Evolutionary conservation across 2,888 invertebrate genomes (phyloP).

Genomic region (Vannuccia rotundouncinata): DNA sequence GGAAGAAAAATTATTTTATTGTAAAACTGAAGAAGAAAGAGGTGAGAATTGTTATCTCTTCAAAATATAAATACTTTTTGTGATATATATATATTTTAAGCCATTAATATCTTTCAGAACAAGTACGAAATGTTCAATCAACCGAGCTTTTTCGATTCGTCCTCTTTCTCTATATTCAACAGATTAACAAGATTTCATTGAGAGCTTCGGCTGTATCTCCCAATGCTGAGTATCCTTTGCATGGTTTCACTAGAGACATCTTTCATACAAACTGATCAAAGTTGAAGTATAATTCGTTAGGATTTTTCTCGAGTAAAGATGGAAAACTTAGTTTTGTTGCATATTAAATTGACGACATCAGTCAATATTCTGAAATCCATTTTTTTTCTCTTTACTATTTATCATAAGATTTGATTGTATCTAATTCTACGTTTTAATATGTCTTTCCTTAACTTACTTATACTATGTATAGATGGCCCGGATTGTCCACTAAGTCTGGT

Average conservation of each 20-base stretch:
- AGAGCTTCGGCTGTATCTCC: constrained; percentile 49
- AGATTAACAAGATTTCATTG: constrained; percentile 54
- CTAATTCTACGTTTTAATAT: too few relatives aligned
- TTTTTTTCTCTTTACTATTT: too few relatives aligned
- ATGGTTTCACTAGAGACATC: not conserved
- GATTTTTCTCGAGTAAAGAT: too few relatives aligned
- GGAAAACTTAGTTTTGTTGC: too few relatives aligned
- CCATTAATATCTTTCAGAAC: constrained; percentile 7
- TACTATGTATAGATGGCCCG: constrained; percentile 22
- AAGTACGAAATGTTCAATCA: constrained; percentile 39
- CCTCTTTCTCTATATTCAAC: constrained; percentile 55
- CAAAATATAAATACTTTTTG: not conserved
- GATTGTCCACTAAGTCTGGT: not conserved
- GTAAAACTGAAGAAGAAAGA: constrained; percentile 27
- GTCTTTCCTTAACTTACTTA: too few relatives aligned
- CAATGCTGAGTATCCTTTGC: constrained; percentile 32
- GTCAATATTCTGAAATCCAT: too few relatives aligned
- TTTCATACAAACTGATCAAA: too few relatives aligned
- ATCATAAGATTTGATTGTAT: too few relatives aligned
- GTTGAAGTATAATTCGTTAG: too few relatives aligned
- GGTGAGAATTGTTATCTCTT: not conserved
- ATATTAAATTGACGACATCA: too few relatives aligned
- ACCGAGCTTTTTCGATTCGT: constrained; percentile 53
- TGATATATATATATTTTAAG: not conserved
- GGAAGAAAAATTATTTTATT: constrained; percentile 29